Conservation (phyloP, 2,888 invertebrate species). For the Cheilosia grossa region DNA sequence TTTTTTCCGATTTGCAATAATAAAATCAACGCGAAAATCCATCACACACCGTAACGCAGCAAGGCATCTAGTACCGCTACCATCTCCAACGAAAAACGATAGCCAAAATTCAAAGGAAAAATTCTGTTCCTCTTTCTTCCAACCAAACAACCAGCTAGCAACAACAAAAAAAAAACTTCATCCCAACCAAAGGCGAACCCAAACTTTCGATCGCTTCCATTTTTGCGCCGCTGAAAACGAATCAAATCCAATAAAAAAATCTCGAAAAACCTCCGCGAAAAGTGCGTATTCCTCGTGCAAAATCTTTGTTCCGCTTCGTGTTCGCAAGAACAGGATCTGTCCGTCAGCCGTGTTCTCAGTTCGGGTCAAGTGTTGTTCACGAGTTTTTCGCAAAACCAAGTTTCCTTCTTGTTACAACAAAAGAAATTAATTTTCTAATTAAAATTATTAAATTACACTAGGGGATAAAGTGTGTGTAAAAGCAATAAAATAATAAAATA, state of each 20-base stretch:
- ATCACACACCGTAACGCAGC: slow-evolving; percentile 13
- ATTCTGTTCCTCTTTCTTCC: slow-evolving; percentile 28
- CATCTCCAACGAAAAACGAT: slow-evolving; percentile 4
- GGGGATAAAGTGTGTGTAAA: slow-evolving; percentile 43
- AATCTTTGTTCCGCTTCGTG: neutral
- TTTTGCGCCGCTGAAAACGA: slow-evolving; percentile 57
- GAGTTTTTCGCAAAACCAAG: slow-evolving; percentile 21
- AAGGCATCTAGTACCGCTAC: slow-evolving; percentile 12
- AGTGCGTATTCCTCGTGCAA: slow-evolving; percentile 34
- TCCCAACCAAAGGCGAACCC: slow-evolving; percentile 33
- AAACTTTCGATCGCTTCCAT: slow-evolving; percentile 64
- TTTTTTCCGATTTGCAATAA: slow-evolving; percentile 23
- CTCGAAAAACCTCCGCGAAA: slow-evolving; percentile 39
- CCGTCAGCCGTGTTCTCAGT: neutral
- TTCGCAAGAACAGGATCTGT: neutral
- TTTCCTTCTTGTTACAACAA: slow-evolving; percentile 14
- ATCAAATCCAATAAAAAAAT: slow-evolving; percentile 8
- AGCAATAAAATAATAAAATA: slow-evolving; percentile 26
- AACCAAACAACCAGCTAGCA: slow-evolving; percentile 20
- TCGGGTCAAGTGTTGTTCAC: slow-evolving; percentile 17
- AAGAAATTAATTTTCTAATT: slow-evolving; percentile 44
- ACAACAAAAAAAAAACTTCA: slow-evolving; percentile 28
- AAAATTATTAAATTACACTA: slow-evolving; percentile 49
- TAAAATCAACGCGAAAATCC: slow-evolving; percentile 15
- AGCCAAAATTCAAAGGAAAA: slow-evolving; percentile 16